These are phyloP conservation scores for Habrosyne pyritoides DNA, from an alignment of 2,888 invertebrate species.

Conservation along the genomic window DNA sequence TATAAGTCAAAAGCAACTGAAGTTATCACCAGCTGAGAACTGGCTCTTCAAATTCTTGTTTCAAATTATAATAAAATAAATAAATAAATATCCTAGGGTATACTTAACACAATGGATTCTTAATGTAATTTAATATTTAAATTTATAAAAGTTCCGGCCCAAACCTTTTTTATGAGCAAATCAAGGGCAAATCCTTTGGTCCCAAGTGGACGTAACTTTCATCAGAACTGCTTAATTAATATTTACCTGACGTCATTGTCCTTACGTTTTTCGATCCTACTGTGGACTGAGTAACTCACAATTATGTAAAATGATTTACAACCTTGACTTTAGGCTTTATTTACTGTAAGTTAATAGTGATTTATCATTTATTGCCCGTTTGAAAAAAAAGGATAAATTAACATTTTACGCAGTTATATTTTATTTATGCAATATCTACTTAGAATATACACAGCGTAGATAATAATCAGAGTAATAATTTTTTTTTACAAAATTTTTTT, in stretches of 20 bases:
- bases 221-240: constrained; percentile 44
- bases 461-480: no score
- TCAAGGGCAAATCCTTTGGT: constrained; percentile 6
- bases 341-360: constrained; percentile 20
- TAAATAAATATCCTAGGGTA: no score
- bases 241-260: constrained; percentile 43
- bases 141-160: background rate
- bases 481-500: no score
- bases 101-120: no score
- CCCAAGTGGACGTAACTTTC: constrained; percentile 24
- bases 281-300: constrained; percentile 25
- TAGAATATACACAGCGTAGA: no score
- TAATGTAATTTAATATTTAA: background rate
- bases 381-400: constrained; percentile 2
- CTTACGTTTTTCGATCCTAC: constrained; percentile 25
- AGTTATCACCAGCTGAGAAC: no score
- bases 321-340: constrained; percentile 14
- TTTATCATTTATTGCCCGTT: constrained; percentile 17
- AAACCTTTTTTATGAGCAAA: background rate
- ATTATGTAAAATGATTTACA: constrained; percentile 23
- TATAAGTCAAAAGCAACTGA: no score
- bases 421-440: no score
- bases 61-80: no score
- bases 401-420: background rate
- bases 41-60: no score